These are phyloP conservation scores for Caracal caracal DNA, from an alignment of 2,113 vertebrate genomes.

Conservation along the genomic window DNA sequence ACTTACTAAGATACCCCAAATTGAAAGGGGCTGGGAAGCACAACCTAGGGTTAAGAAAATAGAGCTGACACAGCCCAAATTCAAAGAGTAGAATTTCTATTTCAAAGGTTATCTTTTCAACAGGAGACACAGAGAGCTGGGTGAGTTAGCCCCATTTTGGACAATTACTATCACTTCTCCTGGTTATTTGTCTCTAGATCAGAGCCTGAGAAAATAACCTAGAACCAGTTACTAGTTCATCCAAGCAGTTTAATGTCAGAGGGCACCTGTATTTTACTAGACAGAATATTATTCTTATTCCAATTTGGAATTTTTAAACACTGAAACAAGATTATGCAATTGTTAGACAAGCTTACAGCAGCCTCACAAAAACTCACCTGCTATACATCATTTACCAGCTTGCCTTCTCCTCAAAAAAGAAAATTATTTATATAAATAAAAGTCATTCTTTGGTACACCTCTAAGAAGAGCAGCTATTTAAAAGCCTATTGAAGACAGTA, in stretches of 20 bases:
- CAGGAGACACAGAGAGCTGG: not conserved
- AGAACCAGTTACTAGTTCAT: not conserved
- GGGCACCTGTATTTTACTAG: not conserved
- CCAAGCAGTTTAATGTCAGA: not conserved
- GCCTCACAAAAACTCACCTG: constrained; percentile 39
- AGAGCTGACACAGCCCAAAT: not conserved
- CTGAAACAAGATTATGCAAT: not conserved
- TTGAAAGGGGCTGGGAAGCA: not conserved
- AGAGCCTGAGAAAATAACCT: not conserved
- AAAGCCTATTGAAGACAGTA: not conserved
- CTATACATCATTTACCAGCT: not conserved
- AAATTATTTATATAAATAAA: not conserved
- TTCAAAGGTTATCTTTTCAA: constrained; percentile 33
- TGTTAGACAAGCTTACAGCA: constrained; percentile 7
- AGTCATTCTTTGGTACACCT: not conserved
- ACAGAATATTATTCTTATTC: not conserved
- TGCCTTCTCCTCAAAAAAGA: constrained; percentile 1
- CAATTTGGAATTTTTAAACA: constrained; percentile 22
- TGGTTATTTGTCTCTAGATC: not conserved
- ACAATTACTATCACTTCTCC: not conserved
- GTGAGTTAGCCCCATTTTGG: not conserved
- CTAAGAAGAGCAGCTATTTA: not conserved
- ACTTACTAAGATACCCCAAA: not conserved
- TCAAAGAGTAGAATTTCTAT: not conserved
- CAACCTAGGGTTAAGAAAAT: not conserved